phyloP scores from a whole-genome alignment of 2,113 vertebrate species.

The human (Homo sapiens) region DNA sequence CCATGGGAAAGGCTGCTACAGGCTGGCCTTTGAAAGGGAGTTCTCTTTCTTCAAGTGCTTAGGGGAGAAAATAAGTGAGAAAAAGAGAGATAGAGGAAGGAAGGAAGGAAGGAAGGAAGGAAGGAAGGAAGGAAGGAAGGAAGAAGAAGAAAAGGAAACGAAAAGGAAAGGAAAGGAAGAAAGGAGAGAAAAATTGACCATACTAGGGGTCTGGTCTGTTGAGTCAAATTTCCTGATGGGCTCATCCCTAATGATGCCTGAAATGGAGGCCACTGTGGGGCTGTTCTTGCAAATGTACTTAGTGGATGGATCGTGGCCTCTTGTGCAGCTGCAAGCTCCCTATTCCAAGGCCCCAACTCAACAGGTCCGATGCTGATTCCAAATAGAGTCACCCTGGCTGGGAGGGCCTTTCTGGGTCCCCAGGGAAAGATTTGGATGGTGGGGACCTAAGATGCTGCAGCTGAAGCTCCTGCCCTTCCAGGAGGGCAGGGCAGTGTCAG shows the following conservation, averaged over 20 bases:
- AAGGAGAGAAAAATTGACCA: neutral
- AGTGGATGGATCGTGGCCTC: neutral
- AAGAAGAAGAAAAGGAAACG: neutral
- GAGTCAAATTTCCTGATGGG: constrained; percentile 49
- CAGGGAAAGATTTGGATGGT: constrained; percentile 43
- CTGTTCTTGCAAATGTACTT: constrained; percentile 11
- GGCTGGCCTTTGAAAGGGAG: neutral
- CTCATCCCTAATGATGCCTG: neutral
- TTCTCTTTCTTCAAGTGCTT: constrained; percentile 19
- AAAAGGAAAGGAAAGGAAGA: neutral
- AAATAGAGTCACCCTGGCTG: constrained; percentile 32
- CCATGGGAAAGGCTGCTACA: neutral
- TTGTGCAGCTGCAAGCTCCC: constrained; percentile 60
- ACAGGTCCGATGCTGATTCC: constrained; percentile 45
- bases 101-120: neutral
- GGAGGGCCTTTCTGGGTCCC: neutral
- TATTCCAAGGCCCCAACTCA: constrained; percentile 62
- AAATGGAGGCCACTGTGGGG: neutral
- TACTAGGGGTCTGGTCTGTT: neutral
- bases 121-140: neutral
- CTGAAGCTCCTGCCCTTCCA: constrained; percentile 32
- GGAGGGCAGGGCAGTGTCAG: neutral
- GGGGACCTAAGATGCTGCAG: constrained; percentile 44
- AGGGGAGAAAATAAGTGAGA: neutral
- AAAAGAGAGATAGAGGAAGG: neutral